Conservation (phyloP, 2,113 vertebrate genomes). For the Holacanthus passer region DNA sequence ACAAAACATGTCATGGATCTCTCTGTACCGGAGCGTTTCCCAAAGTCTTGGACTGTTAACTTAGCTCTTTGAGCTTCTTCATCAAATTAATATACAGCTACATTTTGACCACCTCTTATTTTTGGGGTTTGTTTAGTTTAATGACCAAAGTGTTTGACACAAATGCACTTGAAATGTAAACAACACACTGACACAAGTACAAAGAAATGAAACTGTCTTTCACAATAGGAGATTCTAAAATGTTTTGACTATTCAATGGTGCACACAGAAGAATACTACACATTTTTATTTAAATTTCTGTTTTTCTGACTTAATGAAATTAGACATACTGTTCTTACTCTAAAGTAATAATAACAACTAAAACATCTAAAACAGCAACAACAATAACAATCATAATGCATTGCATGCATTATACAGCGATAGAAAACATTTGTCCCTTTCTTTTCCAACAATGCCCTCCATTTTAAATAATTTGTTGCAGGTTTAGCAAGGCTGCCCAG, state of each 20-base stretch:
- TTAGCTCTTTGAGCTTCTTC: background rate
- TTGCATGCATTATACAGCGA: constrained; percentile 24
- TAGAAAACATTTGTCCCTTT: constrained; percentile 4
- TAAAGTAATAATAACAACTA: constrained; percentile 18
- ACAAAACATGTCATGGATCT: background rate
- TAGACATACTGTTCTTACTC: constrained; percentile 8
- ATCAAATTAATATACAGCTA: background rate
- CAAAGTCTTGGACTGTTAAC: constrained; percentile 52
- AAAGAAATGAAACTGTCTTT: background rate
- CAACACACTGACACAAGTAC: constrained; percentile 9
- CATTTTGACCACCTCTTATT: background rate
- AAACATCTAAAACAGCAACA: too few species aligned
- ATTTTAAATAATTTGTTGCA: background rate
- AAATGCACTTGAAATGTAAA: constrained; percentile 32
- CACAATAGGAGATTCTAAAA: constrained; percentile 10
- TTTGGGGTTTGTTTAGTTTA: background rate
- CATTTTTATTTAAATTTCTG: background rate
- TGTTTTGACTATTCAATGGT: background rate
- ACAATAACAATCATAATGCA: too few species aligned
- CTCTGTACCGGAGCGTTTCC: background rate
- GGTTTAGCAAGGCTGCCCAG: background rate
- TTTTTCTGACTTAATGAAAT: constrained; percentile 26
- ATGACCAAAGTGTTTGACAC: constrained; percentile 10
- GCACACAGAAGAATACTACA: constrained; percentile 1
- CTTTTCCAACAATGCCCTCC: background rate